Base-by-base conservation (phyloP, 2,888 invertebrate species). In the Stenichneumon culpator region DNA sequence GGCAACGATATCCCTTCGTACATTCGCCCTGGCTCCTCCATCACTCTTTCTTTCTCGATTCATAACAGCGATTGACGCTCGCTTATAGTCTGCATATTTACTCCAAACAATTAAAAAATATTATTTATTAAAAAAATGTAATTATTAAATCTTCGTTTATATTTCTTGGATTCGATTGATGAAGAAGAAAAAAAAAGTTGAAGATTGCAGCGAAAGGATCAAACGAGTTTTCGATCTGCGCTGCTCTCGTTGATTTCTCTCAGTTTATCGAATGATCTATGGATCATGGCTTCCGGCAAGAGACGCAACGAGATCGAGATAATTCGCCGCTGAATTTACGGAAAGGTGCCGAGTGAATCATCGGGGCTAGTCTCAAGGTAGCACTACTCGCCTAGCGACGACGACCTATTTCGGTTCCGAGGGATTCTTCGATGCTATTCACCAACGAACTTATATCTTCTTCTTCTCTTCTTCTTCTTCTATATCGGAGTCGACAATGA, bases 331-430 rank as follows among this genome's bases (percentile, higher is more conserved):
- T 68, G 39, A 73, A 83, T 85, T 83, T 75, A 80, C 77, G 80
- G 79, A 78, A 80, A 86, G 67, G 67, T 80, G 82, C 79, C 68
- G 85, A 81, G 82, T 86, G 86, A 86, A 86, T 86, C 86, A 86
- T 73, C 70, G 77, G 52, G 52, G 67, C 73, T 72, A 52, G 70
- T 73, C 72, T 86, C 86, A 86, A 86, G 86, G 86, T 86, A 86
- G 77, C 28, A 78, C 79, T 82, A 69, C 44, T 82, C 63, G 86
- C 86, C 77, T 83, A 86, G 86, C 86, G 86, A 86, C 86, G 86
- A 77, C 86, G 86, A 86, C 83, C 86, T 86, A 86, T 86, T 86
- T 86, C 83, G 83, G 86, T 50, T 82, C 68, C 83, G 86, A 80
- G 77, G 80, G 80, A 86, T 86, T 83, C 79, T 82, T 79, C 60